Percentiles rank a stretch among this genome's conserved stretches.
These are phyloP conservation scores for Poecile montanus DNA, from an alignment of 2,797 vertebrate species.

Conservation along the genomic window DNA sequence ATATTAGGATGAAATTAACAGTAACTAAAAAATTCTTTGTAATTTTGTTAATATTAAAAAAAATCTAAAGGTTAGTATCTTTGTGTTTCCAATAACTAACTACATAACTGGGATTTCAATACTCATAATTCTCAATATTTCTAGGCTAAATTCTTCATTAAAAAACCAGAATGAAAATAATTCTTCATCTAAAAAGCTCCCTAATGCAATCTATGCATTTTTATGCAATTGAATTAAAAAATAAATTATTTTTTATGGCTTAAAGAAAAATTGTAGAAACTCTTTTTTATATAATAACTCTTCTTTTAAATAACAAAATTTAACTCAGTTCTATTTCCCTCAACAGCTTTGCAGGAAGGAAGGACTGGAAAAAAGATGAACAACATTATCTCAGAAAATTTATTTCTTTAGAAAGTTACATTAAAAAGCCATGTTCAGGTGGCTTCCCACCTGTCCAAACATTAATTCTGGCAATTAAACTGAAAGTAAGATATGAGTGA, in stretches of 20 bases:
- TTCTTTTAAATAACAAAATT: not conserved
- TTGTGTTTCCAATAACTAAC: not conserved
- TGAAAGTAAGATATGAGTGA: not conserved
- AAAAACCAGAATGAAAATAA: not conserved
- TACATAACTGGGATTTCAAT: not conserved
- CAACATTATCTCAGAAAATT: constrained; percentile 32
- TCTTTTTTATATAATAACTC: not conserved
- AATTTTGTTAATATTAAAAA: not conserved
- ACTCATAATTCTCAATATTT: not conserved
- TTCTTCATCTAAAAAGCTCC: not conserved
- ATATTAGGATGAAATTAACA: not conserved
- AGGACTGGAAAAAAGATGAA: not conserved
- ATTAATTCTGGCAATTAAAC: constrained; percentile 20
- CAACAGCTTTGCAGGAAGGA: not conserved
- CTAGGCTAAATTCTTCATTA: not conserved
- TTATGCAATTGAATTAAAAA: not conserved
- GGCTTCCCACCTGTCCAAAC: constrained; percentile 22
- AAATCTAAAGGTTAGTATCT: not conserved
- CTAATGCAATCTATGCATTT: not conserved
- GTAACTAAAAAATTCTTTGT: not conserved
- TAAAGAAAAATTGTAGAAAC: not conserved
- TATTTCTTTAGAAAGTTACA: constrained; percentile 4
- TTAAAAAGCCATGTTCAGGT: not conserved
- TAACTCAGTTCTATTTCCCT: not conserved
- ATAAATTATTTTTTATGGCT: not conserved